Percentiles rank a stretch among this genome's conserved stretches.
phyloP scores from a whole-genome alignment of 2,888 invertebrate species.

The Trimorus sp. region DNA sequence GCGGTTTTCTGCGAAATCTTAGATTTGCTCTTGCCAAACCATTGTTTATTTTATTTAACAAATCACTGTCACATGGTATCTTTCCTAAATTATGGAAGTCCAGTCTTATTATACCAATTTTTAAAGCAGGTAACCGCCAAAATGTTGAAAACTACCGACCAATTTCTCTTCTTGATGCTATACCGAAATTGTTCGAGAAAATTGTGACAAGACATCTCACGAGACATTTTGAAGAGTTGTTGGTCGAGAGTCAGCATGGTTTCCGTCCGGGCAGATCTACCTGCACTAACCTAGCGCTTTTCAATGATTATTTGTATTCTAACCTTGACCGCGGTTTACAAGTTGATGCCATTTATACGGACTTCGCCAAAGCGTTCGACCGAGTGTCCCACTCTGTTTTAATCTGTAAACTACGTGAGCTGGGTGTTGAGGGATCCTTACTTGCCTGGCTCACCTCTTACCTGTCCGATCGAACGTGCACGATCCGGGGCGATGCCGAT shows the following conservation, averaged over 20 bases:
- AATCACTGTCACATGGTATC: no score
- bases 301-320: not conserved
- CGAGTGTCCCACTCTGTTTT: not conserved
- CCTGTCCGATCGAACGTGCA: not conserved
- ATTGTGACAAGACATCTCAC: not conserved
- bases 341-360: not conserved
- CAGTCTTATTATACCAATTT: no score
- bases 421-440: not conserved
- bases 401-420: not conserved
- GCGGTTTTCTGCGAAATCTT: no score
- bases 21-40: no score
- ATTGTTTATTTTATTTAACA: no score
- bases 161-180: not conserved
- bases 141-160: no score
- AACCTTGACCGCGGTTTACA: not conserved
- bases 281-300: not conserved
- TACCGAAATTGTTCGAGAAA: not conserved
- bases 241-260: constrained; percentile 1
- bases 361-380: constrained; percentile 1
- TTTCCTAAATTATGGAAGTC: no score
- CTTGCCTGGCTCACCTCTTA: not conserved
- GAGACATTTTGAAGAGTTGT: not conserved
- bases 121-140: no score
- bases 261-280: not conserved
- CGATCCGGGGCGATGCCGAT: not conserved